Percentiles rank a stretch among this genome's conserved stretches.
Conservation (phyloP, 2,113 vertebrate genomes). For the Uria lomvia region DNA sequence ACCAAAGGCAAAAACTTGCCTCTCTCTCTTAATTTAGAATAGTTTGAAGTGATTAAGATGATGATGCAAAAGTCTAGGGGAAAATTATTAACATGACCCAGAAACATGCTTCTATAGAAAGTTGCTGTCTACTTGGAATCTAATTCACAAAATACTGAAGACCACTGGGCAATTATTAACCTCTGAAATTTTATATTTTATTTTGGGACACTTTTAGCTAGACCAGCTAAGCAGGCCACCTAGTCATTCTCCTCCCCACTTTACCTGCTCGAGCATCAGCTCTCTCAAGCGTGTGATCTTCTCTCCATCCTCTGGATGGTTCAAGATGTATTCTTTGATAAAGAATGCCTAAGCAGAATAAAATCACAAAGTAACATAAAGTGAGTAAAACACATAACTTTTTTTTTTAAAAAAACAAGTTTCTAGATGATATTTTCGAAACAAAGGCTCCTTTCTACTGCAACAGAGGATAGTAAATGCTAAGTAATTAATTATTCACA, state of each 20-base stretch:
- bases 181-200: background rate
- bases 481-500: background rate
- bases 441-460: background rate
- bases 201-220: background rate
- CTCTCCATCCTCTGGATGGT: constrained; percentile 96
- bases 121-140: background rate
- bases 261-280: constrained; percentile 97
- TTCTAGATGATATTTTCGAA: background rate
- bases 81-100: background rate
- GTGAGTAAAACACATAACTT: background rate
- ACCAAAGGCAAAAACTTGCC: background rate
- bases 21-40: background rate
- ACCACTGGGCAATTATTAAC: background rate
- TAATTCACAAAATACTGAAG: background rate
- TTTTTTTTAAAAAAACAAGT: background rate
- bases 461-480: background rate
- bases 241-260: background rate
- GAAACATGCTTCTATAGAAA: background rate
- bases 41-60: background rate
- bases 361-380: background rate
- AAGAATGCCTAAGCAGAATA: constrained; percentile 87
- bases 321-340: constrained; percentile 93
- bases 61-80: background rate
- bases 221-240: background rate
- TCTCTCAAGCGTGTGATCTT: constrained; percentile 94